A percentile compares a stretch with the other conserved stretches of the same genome.
Conservation (phyloP, 2,888 invertebrate genomes). For the Slavum lentiscoides region DNA sequence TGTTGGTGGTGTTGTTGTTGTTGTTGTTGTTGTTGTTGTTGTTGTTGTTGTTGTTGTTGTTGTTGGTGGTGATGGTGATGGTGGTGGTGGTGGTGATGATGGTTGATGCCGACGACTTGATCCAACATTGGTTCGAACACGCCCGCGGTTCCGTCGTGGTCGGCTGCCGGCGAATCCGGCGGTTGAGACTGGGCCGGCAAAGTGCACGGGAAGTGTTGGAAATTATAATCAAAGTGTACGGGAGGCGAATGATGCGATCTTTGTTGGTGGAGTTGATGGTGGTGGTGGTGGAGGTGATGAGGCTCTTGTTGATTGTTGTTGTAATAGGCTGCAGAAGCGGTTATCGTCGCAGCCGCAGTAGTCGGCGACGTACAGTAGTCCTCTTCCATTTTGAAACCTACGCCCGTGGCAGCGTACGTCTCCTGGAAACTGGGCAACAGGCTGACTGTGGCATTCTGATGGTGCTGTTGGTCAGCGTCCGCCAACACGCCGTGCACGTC, state of each 20-base stretch:
- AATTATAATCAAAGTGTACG: slow-evolving; percentile 63
- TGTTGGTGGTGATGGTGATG: slow-evolving; percentile 59
- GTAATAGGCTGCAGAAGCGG: slow-evolving; percentile 58
- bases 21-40: slow-evolving; percentile 64
- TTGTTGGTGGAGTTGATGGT: slow-evolving; percentile 62
- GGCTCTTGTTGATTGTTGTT: slow-evolving; percentile 40
- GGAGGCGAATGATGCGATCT: slow-evolving; percentile 61
- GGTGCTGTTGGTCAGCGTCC: slow-evolving; percentile 57
- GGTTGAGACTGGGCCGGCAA: slow-evolving; percentile 66
- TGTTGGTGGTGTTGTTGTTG: slow-evolving; percentile 60
- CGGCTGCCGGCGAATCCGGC: slow-evolving; percentile 59
- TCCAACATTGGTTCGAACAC: slow-evolving; percentile 47
- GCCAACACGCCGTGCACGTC: slow-evolving; percentile 41
- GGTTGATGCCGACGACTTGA: slow-evolving; percentile 15
- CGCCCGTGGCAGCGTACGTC: slow-evolving; percentile 67
- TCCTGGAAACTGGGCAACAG: slow-evolving; percentile 83
- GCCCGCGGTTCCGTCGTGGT: slow-evolving; percentile 21
- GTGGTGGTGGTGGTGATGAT: slow-evolving; percentile 60
- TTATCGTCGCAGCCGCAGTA: slow-evolving; percentile 56
- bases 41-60: slow-evolving; percentile 63
- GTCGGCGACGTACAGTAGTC: slow-evolving; percentile 64
- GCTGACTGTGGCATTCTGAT: slow-evolving; percentile 5
- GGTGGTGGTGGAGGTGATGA: slow-evolving; percentile 56
- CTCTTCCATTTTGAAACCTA: slow-evolving; percentile 83
- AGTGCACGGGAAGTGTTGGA: slow-evolving; percentile 65